Conservation (phyloP, 2,888 invertebrate species). For the Leptothorax acervorum region DNA sequence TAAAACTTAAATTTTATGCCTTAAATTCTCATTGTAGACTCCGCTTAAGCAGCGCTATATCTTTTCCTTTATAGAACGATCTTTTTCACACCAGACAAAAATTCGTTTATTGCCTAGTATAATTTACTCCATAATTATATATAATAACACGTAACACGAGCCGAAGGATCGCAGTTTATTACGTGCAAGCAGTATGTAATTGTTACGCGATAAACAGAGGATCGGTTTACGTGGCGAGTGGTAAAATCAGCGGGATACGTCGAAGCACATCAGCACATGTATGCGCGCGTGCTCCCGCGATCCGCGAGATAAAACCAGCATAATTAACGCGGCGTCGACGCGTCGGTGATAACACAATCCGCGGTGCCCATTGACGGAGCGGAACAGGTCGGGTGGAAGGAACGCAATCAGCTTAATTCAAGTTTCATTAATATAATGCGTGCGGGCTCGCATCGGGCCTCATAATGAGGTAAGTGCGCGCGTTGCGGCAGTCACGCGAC, state of each 20-base stretch:
- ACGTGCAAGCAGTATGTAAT: conserved; percentile 4
- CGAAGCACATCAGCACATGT: conserved; percentile 18
- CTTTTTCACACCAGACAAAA: background rate
- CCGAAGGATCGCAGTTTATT: conserved; percentile 17
- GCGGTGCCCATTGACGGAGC: conserved; percentile 38
- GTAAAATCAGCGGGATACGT: conserved; percentile 53
- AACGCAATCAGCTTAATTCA: conserved; percentile 79
- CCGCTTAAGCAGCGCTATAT: background rate
- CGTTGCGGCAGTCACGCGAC: conserved; percentile 76
- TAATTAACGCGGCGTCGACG: conserved; percentile 65
- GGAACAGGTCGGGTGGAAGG: conserved; percentile 35
- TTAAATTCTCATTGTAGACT: too few species aligned
- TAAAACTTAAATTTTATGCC: too few species aligned
- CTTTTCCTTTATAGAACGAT: background rate
- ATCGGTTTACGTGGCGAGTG: conserved; percentile 43
- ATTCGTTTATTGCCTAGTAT: background rate
- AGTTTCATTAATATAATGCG: conserved; percentile 81
- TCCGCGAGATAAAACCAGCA: conserved; percentile 60
- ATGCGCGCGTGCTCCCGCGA: background rate
- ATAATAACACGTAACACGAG: background rate
- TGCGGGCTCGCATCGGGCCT: conserved; percentile 66
- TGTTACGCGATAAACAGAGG: conserved; percentile 42
- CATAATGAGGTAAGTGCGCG: conserved; percentile 77
- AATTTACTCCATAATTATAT: conserved; percentile 26
- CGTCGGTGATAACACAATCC: conserved; percentile 61